Base-by-base conservation (phyloP, 2,113 vertebrate species). In the Brachionichthys hirsutus region DNA sequence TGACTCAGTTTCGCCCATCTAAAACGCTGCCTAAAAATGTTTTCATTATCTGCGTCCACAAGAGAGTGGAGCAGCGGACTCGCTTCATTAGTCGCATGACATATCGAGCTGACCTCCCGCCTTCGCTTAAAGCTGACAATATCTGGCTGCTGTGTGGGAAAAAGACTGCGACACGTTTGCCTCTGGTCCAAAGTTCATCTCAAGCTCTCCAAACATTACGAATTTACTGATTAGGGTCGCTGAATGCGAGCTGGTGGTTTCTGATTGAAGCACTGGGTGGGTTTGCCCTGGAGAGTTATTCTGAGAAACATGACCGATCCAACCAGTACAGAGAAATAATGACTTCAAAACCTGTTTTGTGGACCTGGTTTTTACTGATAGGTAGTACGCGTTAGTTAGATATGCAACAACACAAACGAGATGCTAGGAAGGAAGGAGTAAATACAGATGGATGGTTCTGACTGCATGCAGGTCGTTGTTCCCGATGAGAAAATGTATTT, bases 171-270 rank as follows among this genome's bases (percentile, higher is more conserved):
- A 44, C 47, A 15, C 52, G 24, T 30, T 62, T 46, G 24, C 24
- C n/a, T 54, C 2, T 69, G 47, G 14, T 60, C n/a, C 14, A 11
- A 19, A 67, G 63, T 14, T 6, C 13, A 16, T 50, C 17, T 24
- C 17, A 15, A 48, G 13, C 12, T 70, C 53, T 70, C 66, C 44
- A 24, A n/a, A 53, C 54, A 38, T 3, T 17, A 34, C 54, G 53
- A 30, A 58, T 62, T 22, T 46, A 12, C 10, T 12, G 36, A 9
- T 12, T 1, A 38, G 2, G 3, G 1, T 48, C 54, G 67, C 61
- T 81, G 48, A 68, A 60, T 77, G 56, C 60, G 84, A 82, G 82
- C 86, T 78, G 74, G 54, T 44, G 62, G 69, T 71, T 72, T 79
- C 49, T 60, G 6, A 49, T 34, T n/a, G 22, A 20, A 1, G 47